These are phyloP conservation scores for Shinisaurus crocodilurus DNA, from an alignment of 2,113 vertebrate species.

Conservation along the genomic window DNA sequence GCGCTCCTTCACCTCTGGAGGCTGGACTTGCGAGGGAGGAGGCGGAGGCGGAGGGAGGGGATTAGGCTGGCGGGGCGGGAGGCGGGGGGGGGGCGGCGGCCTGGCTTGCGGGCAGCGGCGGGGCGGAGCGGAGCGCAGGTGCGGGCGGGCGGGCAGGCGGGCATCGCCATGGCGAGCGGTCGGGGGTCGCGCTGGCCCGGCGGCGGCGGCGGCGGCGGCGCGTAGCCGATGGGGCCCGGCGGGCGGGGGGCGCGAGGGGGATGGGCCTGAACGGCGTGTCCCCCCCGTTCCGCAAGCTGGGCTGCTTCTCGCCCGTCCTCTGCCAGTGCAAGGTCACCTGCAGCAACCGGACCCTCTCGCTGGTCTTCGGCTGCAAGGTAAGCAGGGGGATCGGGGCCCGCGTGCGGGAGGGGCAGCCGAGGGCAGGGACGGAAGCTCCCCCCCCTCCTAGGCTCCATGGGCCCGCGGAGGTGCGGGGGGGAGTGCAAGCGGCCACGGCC, in stretches of 20 bases:
- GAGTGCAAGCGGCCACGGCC: not conserved
- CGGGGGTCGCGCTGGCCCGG: not conserved
- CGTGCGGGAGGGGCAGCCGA: not conserved
- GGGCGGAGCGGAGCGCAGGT: not conserved
- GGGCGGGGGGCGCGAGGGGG: not conserved
- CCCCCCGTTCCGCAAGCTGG: conserved; percentile 79
- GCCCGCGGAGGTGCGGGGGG: no score
- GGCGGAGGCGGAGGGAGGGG: not conserved
- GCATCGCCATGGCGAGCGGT: not conserved
- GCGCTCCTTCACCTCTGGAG: not conserved
- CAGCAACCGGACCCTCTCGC: conserved; percentile 85
- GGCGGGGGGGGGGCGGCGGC: no score
- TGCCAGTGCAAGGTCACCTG: conserved; percentile 85
- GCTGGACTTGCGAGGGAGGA: not conserved
- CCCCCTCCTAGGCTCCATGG: no score
- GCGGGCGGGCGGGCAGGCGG: no score
- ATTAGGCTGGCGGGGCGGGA: not conserved
- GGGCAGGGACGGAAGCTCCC: not conserved
- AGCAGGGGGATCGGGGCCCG: not conserved
- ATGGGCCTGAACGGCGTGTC: conserved; percentile 78
- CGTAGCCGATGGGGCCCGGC: conserved; percentile 4
- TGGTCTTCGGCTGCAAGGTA: conserved; percentile 90
- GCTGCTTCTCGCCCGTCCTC: conserved; percentile 73
- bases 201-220: not conserved
- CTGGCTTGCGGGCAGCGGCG: not conserved